A percentile compares a stretch with the other conserved stretches of the same genome.
These are phyloP conservation scores for Equus quagga DNA, from an alignment of 2,113 vertebrate species.

Conservation along the genomic window DNA sequence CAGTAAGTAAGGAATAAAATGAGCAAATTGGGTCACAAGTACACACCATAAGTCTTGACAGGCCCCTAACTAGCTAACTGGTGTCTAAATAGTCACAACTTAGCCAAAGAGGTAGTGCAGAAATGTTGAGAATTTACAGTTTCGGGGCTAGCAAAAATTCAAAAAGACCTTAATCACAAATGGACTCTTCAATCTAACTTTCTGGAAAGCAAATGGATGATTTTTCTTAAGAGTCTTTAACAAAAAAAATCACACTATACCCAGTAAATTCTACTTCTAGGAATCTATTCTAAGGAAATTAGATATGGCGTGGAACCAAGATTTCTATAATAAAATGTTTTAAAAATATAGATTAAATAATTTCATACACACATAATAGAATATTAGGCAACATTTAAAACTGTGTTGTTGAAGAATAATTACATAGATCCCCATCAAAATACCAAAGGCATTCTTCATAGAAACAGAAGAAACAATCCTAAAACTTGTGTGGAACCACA, in stretches of 20 bases:
- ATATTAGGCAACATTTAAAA: slow-evolving; percentile 25
- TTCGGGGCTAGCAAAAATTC: neutral
- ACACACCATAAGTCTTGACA: neutral
- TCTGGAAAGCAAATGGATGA: neutral
- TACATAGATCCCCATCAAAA: neutral
- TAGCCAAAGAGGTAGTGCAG: neutral
- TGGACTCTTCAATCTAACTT: neutral
- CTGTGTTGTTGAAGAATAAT: slow-evolving; percentile 7
- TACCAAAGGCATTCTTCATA: no score
- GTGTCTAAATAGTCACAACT: neutral
- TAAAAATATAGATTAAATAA: neutral
- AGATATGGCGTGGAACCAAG: neutral
- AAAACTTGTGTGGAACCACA: no score
- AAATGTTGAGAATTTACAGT: slow-evolving; percentile 15
- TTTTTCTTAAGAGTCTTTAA: neutral
- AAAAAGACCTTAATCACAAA: neutral
- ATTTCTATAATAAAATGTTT: neutral
- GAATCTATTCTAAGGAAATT: slow-evolving; percentile 37
- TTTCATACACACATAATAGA: neutral
- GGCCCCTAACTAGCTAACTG: neutral
- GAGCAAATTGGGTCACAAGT: neutral
- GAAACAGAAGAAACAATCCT: no score
- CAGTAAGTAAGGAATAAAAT: neutral
- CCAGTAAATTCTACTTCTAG: slow-evolving; percentile 27
- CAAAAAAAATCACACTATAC: neutral